phyloP scores from a whole-genome alignment of 2,113 vertebrate genomes.

The Solenodon paradoxus region DNA sequence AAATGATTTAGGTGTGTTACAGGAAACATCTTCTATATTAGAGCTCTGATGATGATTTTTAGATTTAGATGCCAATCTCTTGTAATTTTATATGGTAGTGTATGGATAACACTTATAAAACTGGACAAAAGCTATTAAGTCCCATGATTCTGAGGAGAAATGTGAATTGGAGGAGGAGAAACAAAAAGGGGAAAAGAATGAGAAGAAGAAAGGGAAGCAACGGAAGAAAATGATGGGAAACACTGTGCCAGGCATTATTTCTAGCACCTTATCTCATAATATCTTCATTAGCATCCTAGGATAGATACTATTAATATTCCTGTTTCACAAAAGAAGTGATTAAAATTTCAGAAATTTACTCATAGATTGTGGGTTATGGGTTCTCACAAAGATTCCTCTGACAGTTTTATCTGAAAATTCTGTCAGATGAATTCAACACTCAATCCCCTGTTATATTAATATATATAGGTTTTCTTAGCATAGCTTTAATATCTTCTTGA shows the following conservation, averaged over 20 bases:
- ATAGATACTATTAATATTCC: not conserved
- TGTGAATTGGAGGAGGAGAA: not conserved
- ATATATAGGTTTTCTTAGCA: not conserved
- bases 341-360: not conserved
- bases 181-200: not conserved
- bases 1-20: not conserved
- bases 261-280: not conserved
- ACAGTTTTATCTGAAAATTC: slow-evolving; percentile 1
- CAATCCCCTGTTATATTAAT: not conserved
- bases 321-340: not conserved
- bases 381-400: not conserved
- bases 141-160: not conserved
- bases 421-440: not conserved
- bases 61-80: not conserved
- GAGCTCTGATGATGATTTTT: not conserved
- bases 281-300: not conserved
- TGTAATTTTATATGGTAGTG: not conserved
- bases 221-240: not conserved
- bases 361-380: not conserved
- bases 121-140: not conserved
- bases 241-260: not conserved
- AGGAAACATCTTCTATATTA: not conserved
- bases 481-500: not conserved
- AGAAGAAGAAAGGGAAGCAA: not conserved
- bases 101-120: not conserved